Conservation (phyloP, 2,113 vertebrate species). For the Scomber scombrus region DNA sequence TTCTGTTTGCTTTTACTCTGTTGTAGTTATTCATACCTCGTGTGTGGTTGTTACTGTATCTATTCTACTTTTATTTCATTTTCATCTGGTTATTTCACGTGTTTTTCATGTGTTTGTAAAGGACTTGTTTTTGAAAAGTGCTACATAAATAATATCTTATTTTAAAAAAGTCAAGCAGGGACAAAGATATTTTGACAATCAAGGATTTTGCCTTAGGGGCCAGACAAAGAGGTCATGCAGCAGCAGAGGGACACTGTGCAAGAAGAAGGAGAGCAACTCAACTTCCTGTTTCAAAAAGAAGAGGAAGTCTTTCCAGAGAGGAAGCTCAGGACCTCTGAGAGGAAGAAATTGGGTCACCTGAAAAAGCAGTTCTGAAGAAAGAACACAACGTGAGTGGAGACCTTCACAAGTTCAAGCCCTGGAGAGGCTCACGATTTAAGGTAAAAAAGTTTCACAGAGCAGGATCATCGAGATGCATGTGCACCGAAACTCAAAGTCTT, state of each 20-base stretch:
- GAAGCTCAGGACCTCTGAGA: not conserved
- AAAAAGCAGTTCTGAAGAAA: not conserved
- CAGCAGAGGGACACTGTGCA: not conserved
- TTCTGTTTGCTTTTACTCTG: too few species aligned
- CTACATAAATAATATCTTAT: too few species aligned
- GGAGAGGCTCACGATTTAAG: not conserved
- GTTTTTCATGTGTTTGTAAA: too few species aligned
- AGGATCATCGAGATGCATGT: not conserved
- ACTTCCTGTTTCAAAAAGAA: not conserved
- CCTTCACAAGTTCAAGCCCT: not conserved
- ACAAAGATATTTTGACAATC: slow-evolving; percentile 9
- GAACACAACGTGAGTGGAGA: not conserved
- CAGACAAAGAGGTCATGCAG: not conserved
- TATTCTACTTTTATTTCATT: too few species aligned
- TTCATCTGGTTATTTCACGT: too few species aligned
- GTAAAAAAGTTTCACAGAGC: slow-evolving; percentile 3
- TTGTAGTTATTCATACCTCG: too few species aligned
- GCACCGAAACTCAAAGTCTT: slow-evolving; percentile 4
- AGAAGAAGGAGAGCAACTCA: slow-evolving; percentile 1
- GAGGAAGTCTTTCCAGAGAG: slow-evolving; percentile 1
- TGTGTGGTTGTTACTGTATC: too few species aligned
- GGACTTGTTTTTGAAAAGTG: too few species aligned
- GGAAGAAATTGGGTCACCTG: slow-evolving; percentile 1
- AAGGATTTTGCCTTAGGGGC: not conserved
- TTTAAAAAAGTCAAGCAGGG: not conserved